These are phyloP conservation scores for Philotrypesis tridentata DNA, from an alignment of 1,140 invertebrate species.

Conservation along the genomic window DNA sequence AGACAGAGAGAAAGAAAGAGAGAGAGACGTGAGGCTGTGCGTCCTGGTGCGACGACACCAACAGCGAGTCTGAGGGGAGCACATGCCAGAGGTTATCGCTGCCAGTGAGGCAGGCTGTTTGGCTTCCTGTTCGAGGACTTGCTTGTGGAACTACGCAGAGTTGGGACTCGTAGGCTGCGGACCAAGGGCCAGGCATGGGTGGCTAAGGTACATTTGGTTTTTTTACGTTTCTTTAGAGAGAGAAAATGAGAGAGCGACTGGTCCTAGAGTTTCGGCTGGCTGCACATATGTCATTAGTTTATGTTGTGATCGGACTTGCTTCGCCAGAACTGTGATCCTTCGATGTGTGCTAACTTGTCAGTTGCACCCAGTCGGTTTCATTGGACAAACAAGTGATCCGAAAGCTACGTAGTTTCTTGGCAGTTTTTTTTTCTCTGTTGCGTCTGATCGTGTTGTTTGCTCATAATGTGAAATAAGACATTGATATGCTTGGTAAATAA, in stretches of 20 bases:
- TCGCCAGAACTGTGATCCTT: neutral
- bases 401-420: neutral
- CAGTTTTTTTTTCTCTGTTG: neutral
- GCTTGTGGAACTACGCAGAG: neutral
- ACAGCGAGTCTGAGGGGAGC: neutral
- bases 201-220: slow-evolving; percentile 35
- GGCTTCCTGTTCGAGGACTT: neutral
- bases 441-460: neutral
- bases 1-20: neutral
- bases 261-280: no score
- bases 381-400: neutral
- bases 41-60: neutral
- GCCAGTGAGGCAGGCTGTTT: neutral
- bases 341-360: neutral
- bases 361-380: neutral
- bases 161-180: neutral
- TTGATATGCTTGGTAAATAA: neutral
- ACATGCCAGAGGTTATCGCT: slow-evolving; percentile 31
- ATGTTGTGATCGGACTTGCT: no score
- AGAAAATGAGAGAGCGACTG: no score
- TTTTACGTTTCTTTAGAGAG: neutral
- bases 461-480: neutral
- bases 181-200: slow-evolving; percentile 3
- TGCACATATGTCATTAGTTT: no score
- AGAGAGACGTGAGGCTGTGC: neutral